Evolutionary conservation across 2,888 invertebrate species (phyloP), one percentile per base, ranked within the genome.

Genomic region (Euclidia mi): DNA sequence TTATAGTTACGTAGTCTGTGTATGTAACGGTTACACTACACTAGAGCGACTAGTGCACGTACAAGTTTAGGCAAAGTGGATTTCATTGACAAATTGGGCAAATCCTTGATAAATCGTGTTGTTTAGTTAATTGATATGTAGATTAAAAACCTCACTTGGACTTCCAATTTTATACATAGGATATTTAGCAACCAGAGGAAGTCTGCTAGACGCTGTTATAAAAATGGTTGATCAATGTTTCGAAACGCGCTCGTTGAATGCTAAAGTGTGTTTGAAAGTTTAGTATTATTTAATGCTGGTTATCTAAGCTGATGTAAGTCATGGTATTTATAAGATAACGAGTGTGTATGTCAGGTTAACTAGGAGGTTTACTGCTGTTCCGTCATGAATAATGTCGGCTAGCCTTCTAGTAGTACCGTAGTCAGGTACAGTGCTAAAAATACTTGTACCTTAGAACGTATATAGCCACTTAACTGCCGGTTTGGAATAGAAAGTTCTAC

Each of bases 151-250:
- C 60, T 58, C 51, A 60, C 48, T 40, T 14, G 44, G 58, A 58
- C 53, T 66, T 72, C 73, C 66, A 63, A 63, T 76, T 66, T 65
- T 61, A 61, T 60, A 59, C 34, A 58, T 63, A 76, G 68, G 70
- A 78, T 66, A 69, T 78, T 69, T 66, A 56, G 79, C 65, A 78
- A 76, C 49, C 52, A 31, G 51, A 74, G 81, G 81, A 78, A 76
- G 79, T 81, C 64, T 63, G 48, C 14, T 51, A 78, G 76, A 80
- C 71, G 14, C 12, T 9, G 43, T 48, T 53, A 57, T 46, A 55
- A 69, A 67, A 71, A 62, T 67, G 46, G 52, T 62, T 68, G 58
- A 62, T 71, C 66, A 61, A 55, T 41, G 51, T 74, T 70, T 62
- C 56, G 64, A 63, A 70, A 70, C 43, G 17, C 12, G 48, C 45